Percentiles rank a stretch among this genome's conserved stretches.
Conservation (phyloP, 2,797 vertebrate species). For the Spinus pinus region DNA sequence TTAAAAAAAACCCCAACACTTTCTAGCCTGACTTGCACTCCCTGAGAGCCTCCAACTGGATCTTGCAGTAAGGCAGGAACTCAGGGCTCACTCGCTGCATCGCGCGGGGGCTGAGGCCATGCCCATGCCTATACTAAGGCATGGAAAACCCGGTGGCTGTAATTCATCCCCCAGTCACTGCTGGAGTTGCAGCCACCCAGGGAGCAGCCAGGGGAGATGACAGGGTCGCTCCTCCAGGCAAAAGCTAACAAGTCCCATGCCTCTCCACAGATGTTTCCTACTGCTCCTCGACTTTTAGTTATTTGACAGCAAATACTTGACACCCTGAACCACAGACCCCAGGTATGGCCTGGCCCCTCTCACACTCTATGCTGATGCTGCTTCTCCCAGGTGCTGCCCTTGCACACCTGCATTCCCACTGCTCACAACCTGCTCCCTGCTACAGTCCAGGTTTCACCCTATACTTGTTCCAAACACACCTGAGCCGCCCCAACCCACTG, state of each 20-base stretch:
- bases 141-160: neutral
- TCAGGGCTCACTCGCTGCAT: neutral
- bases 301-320: accelerated
- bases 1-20: neutral
- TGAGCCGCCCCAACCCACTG: neutral
- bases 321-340: accelerated
- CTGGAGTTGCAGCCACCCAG: neutral
- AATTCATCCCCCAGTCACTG: neutral
- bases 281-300: accelerated
- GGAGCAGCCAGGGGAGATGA: neutral
- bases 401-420: neutral
- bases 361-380: neutral
- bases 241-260: neutral
- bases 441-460: neutral
- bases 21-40: constrained; percentile 40
- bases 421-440: neutral
- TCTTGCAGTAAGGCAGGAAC: neutral
- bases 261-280: accelerated
- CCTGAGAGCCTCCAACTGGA: neutral
- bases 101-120: accelerated
- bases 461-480: neutral
- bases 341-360: neutral
- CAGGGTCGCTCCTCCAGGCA: neutral
- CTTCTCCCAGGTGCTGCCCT: neutral
- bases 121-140: constrained; percentile 29